Evolutionary conservation across 2,797 vertebrate genomes (phyloP).

Genomic region (Yasuhikotakia modesta): DNA sequence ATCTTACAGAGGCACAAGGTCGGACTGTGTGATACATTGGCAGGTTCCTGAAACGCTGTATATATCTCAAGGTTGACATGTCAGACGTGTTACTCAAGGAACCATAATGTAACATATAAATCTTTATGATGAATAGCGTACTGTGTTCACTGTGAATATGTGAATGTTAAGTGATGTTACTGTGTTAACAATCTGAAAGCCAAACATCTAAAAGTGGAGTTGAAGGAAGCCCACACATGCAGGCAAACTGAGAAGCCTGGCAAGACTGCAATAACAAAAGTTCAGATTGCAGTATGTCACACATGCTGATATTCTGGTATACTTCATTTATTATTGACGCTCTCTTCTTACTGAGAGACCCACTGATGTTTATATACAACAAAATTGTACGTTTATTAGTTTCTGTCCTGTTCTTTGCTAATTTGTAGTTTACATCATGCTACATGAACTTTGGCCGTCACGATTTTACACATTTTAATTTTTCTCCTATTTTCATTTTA

Average conservation of each 20-base stretch:
- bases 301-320: neutral
- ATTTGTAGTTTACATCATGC: neutral
- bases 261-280: neutral
- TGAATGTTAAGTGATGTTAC: neutral
- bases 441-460: neutral
- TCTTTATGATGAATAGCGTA: neutral
- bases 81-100: neutral
- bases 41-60: neutral
- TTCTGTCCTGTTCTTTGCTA: neutral
- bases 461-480: neutral
- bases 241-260: neutral
- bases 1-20: constrained; percentile 2
- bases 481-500: neutral
- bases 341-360: neutral
- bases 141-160: neutral
- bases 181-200: neutral
- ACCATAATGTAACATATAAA: neutral
- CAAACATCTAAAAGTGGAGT: neutral
- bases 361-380: neutral
- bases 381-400: neutral
- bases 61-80: constrained; percentile 10
- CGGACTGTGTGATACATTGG: neutral
- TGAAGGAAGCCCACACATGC: neutral
- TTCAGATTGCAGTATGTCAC: neutral
- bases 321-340: neutral